Conservation (phyloP, 2,113 vertebrate genomes). For the Lota lota region DNA sequence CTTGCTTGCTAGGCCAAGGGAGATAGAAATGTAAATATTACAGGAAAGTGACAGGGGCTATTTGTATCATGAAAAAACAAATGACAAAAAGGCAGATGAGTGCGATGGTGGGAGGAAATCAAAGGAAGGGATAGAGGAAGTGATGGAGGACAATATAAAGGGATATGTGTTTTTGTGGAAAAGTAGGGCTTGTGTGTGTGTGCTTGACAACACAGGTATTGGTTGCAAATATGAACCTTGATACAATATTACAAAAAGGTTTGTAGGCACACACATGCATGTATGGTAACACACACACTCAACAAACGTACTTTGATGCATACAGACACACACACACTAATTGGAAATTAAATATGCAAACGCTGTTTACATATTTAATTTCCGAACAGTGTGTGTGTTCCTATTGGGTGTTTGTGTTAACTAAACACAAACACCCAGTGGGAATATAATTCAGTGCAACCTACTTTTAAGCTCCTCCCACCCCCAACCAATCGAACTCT, state of each 20-base stretch:
- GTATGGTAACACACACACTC: not conserved
- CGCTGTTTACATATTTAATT: too few relatives aligned
- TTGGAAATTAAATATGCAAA: too few relatives aligned
- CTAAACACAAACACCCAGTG: too few relatives aligned
- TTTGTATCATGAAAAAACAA: not conserved
- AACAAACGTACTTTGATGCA: not conserved
- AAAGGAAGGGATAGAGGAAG: not conserved
- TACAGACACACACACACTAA: not conserved
- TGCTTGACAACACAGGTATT: not conserved
- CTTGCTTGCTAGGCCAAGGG: too few relatives aligned
- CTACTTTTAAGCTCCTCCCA: not conserved
- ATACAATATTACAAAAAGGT: not conserved
- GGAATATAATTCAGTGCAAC: too few relatives aligned
- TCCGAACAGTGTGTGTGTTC: too few relatives aligned
- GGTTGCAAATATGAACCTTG: constrained; percentile 2
- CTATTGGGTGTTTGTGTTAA: too few relatives aligned
- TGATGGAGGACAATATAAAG: not conserved
- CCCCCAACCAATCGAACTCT: not conserved
- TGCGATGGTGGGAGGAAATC: not conserved
- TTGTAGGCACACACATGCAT: not conserved
- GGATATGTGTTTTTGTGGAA: too few relatives aligned
- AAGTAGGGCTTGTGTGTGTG: not conserved
- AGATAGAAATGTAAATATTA: constrained; percentile 1
- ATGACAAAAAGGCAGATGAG: not conserved
- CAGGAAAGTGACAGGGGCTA: not conserved